Evolutionary conservation across 2,888 invertebrate genomes (phyloP).

Genomic region (Lithophane leautieri): DNA sequence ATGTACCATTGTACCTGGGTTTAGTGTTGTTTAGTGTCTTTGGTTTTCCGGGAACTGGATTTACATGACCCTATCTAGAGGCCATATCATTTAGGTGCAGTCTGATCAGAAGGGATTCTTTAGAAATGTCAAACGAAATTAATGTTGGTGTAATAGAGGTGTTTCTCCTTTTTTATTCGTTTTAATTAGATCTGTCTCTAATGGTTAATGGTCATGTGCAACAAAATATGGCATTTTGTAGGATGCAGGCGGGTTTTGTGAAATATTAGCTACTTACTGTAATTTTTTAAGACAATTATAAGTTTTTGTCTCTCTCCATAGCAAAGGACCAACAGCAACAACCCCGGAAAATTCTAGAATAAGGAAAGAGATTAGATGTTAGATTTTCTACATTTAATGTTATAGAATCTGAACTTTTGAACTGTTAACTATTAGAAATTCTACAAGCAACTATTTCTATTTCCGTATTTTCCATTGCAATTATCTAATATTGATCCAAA

Average conservation of each 20-base stretch:
- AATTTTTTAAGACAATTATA: neutral
- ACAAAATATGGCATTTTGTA: neutral
- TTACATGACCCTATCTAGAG: neutral
- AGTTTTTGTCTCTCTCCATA: neutral
- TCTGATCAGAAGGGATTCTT: neutral
- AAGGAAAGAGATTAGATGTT: constrained; percentile 1
- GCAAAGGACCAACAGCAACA: neutral
- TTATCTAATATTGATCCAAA: constrained; percentile 42
- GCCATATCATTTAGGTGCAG: neutral
- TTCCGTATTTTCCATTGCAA: constrained; percentile 45
- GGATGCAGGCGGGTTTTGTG: neutral
- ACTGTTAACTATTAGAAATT: constrained; percentile 32
- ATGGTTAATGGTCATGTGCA: neutral
- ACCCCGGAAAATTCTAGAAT: neutral
- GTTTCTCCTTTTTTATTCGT: neutral
- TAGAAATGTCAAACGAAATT: neutral
- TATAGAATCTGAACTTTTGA: constrained; percentile 28
- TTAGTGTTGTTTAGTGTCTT: constrained; percentile 47
- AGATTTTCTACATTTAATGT: constrained; percentile 9
- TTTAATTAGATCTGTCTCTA: neutral
- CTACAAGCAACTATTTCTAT: neutral
- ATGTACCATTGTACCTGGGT: constrained; percentile 19
- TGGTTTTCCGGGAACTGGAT: constrained; percentile 37
- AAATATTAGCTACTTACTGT: too few species aligned
- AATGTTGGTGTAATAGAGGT: neutral